Conservation (phyloP, 2,888 invertebrate genomes). For the Hypercompe scribonia region DNA sequence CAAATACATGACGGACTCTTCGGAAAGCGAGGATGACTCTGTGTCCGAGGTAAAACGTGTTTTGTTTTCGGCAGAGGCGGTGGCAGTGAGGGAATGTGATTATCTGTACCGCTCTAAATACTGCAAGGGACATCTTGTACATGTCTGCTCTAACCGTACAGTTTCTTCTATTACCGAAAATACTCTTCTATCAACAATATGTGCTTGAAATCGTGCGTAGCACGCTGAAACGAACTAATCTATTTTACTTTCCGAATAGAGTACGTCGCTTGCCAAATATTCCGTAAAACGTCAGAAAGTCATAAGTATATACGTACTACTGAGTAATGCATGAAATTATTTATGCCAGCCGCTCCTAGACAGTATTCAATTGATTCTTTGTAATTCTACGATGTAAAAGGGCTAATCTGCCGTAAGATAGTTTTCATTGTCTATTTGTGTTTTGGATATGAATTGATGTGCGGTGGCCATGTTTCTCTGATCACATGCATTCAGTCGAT, state of each 20-base stretch:
- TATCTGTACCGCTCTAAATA: constrained; percentile 88
- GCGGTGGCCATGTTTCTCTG: constrained; percentile 84
- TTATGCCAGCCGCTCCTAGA: constrained; percentile 79
- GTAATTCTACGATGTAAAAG: constrained; percentile 67
- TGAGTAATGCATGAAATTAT: constrained; percentile 84
- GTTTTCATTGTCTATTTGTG: constrained; percentile 80
- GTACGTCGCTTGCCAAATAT: constrained; percentile 86
- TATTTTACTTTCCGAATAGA: constrained; percentile 77
- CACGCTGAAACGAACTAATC: constrained; percentile 73
- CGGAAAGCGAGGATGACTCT: constrained; percentile 98
- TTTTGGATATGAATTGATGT: constrained; percentile 76
- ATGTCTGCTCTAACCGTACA: constrained; percentile 77
- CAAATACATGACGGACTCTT: constrained; percentile 96
- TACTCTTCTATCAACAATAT: constrained; percentile 61
- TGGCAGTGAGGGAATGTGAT: constrained; percentile 85
- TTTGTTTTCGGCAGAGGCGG: constrained; percentile 86
- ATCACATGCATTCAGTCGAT: constrained; percentile 82
- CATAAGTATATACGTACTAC: constrained; percentile 85
- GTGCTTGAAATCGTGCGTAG: constrained; percentile 66
- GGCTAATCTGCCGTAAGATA: constrained; percentile 69
- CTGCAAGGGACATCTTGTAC: constrained; percentile 90
- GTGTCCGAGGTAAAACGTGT: constrained; percentile 95
- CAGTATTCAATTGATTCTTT: constrained; percentile 78
- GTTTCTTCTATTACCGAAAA: constrained; percentile 70
- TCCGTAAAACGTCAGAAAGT: constrained; percentile 87